Conservation (phyloP, 2,797 vertebrate genomes). For the Trachops cirrhosus region DNA sequence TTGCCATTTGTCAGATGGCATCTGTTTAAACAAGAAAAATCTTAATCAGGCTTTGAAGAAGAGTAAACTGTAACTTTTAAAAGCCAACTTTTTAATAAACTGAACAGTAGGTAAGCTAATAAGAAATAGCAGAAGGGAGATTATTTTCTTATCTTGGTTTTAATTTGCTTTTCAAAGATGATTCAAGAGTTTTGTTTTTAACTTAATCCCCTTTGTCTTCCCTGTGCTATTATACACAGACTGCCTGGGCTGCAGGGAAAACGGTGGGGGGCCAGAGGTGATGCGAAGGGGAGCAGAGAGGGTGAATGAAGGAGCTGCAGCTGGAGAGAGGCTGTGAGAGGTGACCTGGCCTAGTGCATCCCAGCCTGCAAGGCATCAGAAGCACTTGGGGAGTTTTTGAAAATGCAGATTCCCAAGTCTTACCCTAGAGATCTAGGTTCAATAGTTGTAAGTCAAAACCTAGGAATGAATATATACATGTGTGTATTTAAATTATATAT, state of each 20-base stretch:
- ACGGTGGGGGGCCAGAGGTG: rapidly evolving
- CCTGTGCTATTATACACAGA: neutral
- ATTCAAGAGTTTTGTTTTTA: neutral
- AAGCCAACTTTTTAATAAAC: neutral
- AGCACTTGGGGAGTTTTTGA: neutral
- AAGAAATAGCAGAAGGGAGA: neutral
- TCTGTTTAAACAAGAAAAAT: conserved; percentile 24
- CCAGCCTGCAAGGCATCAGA: neutral
- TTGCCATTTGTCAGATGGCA: neutral
- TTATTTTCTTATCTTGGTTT: neutral
- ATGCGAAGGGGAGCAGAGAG: neutral
- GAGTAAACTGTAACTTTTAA: neutral
- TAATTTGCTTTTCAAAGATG: neutral
- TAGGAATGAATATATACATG: neutral
- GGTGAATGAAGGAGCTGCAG: neutral
- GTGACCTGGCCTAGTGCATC: neutral
- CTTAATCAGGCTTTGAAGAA: neutral
- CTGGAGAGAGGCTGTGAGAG: neutral
- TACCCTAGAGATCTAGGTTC: neutral
- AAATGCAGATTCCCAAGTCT: neutral
- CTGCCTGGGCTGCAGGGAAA: neutral
- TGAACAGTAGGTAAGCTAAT: neutral
- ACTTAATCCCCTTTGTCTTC: neutral
- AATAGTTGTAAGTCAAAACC: neutral
- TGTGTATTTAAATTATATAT: neutral